These are phyloP conservation scores for Labrus mixtus DNA, from an alignment of 2,113 vertebrate species.

Conservation along the genomic window DNA sequence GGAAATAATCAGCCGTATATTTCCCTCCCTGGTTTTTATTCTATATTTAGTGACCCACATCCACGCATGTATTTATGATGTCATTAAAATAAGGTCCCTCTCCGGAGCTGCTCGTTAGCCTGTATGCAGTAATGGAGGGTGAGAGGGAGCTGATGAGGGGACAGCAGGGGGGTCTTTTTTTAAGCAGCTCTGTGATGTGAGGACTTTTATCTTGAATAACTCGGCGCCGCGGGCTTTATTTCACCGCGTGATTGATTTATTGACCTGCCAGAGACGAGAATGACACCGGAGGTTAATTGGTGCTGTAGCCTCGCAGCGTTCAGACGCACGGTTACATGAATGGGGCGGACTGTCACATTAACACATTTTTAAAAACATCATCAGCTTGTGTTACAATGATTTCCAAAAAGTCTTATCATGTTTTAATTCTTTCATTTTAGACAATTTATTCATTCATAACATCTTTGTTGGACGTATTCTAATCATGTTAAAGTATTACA, in stretches of 20 bases:
- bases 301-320: conserved; percentile 15
- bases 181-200: conserved; percentile 10
- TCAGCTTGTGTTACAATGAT: too few species aligned
- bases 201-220: conserved; percentile 36
- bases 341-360: too few species aligned
- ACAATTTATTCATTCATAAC: too few species aligned
- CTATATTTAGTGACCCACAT: background rate
- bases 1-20: too few species aligned
- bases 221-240: conserved; percentile 35
- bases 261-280: conserved; percentile 45
- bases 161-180: background rate
- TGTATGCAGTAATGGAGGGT: background rate
- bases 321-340: background rate
- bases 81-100: background rate
- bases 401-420: too few species aligned
- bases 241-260: conserved; percentile 59
- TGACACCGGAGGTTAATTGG: conserved; percentile 63
- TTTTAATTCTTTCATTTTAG: too few species aligned
- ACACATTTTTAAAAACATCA: too few species aligned
- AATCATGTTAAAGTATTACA: too few species aligned
- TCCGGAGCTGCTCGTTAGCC: background rate
- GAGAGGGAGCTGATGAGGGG: too few species aligned
- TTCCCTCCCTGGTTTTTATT: too few species aligned
- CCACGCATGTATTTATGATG: background rate
- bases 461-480: too few species aligned